Evolutionary conservation across 2,797 vertebrate species (phyloP).

Genomic region (Ceryle rudis): DNA sequence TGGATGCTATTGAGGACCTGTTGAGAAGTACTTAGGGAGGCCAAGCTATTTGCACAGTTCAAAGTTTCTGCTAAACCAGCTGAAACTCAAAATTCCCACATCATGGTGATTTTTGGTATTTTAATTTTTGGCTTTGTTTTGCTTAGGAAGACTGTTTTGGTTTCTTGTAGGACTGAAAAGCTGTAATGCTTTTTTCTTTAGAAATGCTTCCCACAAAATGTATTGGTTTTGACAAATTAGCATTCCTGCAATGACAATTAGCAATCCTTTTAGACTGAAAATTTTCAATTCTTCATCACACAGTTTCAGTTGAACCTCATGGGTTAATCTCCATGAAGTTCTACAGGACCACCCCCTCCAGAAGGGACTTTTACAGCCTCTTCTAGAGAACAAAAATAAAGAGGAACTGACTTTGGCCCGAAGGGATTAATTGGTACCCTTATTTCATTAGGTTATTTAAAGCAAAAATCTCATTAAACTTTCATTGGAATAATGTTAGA

Average conservation of each 20-base stretch:
- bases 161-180: neutral
- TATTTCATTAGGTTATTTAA: slow-evolving; percentile 70
- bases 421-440: slow-evolving; percentile 68
- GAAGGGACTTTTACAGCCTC: slow-evolving; percentile 42
- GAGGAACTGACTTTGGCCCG: slow-evolving; percentile 54
- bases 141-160: neutral
- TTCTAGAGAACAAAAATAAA: slow-evolving; percentile 45
- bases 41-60: neutral
- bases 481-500: slow-evolving; percentile 52
- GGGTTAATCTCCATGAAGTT: slow-evolving; percentile 41
- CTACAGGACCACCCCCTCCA: slow-evolving; percentile 29
- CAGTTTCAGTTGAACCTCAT: neutral
- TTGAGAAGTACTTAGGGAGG: neutral
- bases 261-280: neutral
- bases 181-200: neutral
- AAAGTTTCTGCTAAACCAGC: neutral
- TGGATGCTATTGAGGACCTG: neutral
- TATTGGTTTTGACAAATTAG: neutral
- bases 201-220: neutral
- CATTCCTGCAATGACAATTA: neutral
- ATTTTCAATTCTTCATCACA: neutral
- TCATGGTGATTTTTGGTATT: neutral
- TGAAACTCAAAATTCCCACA: neutral
- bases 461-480: slow-evolving; percentile 65
- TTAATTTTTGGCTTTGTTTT: neutral